phyloP scores from a whole-genome alignment of 2,797 vertebrate genomes.

The Cossypha polioptera region DNA sequence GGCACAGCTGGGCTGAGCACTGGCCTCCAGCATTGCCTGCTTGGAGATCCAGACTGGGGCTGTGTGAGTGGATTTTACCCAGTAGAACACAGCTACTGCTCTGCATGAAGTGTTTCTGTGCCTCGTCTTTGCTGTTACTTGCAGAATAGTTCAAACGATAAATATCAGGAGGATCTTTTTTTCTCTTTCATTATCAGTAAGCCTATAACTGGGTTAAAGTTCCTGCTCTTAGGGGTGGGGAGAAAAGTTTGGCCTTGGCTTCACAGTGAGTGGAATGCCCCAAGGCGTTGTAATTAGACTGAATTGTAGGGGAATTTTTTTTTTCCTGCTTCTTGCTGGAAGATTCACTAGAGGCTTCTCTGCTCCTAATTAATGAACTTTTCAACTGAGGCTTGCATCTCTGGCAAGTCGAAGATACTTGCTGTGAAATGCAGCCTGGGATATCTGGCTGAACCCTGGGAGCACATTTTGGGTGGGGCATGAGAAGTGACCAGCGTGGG shows the following conservation, averaged over 20 bases:
- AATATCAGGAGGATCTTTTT: neutral
- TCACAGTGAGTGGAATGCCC: neutral
- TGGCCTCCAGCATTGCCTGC: neutral
- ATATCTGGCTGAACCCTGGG: neutral
- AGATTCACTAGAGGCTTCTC: conserved; percentile 18
- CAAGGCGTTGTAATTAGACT: neutral
- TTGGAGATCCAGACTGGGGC: fast-evolving
- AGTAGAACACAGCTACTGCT: fast-evolving
- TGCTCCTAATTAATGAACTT: conserved; percentile 20
- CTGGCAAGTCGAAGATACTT: neutral
- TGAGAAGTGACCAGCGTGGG: fast-evolving
- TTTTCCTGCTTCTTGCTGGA: neutral
- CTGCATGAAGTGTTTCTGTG: neutral
- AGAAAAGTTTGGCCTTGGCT: neutral
- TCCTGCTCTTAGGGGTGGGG: conserved; percentile 35
- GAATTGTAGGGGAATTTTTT: neutral
- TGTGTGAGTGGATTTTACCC: fast-evolving
- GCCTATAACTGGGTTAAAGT: conserved; percentile 40
- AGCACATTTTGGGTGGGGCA: fast-evolving
- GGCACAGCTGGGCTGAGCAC: neutral
- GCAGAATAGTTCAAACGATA: neutral
- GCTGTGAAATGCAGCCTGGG: neutral
- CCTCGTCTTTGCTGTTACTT: neutral
- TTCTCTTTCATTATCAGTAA: neutral
- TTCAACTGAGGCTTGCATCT: neutral